Percentiles rank a stretch among this genome's conserved stretches.
Evolutionary conservation across 2,113 vertebrate genomes (phyloP).

Genomic region (Phalacrocorax brasilianus): DNA sequence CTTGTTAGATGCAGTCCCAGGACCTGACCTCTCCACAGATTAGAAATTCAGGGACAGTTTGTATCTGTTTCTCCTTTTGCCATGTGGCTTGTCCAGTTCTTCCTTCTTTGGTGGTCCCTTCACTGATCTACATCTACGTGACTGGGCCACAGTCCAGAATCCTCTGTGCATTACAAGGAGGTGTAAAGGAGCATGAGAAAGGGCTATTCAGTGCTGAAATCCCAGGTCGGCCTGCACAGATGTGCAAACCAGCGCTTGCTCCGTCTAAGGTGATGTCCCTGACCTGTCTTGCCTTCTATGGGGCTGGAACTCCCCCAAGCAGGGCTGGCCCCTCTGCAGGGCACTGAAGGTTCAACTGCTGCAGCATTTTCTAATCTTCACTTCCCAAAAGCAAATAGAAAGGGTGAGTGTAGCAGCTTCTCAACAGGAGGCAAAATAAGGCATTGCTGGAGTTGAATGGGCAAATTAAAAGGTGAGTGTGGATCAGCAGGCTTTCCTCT

Average conservation of each 20-base stretch:
- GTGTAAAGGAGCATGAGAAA: not conserved
- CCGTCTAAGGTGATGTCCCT: not conserved
- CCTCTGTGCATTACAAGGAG: not conserved
- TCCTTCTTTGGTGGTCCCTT: not conserved
- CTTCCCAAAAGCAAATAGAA: not conserved
- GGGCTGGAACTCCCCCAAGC: not conserved
- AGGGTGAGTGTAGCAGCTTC: not conserved
- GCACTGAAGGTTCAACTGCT: rapidly evolving
- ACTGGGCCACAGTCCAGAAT: not conserved
- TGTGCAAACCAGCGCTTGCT: not conserved
- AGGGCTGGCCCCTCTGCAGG: not conserved
- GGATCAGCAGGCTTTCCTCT: not conserved
- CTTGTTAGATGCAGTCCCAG: not conserved
- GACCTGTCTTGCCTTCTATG: not conserved
- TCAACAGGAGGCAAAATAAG: not conserved
- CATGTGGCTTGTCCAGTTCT: not conserved
- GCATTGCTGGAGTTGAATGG: not conserved
- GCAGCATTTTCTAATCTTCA: not conserved
- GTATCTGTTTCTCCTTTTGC: not conserved
- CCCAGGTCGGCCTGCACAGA: not conserved
- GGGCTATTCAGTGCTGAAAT: not conserved
- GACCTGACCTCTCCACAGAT: not conserved
- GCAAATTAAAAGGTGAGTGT: not conserved
- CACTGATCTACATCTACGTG: not conserved
- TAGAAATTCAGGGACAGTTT: not conserved